These are phyloP conservation scores for Chrosomus eos DNA, from an alignment of 2,797 vertebrate genomes.

Conservation along the genomic window DNA sequence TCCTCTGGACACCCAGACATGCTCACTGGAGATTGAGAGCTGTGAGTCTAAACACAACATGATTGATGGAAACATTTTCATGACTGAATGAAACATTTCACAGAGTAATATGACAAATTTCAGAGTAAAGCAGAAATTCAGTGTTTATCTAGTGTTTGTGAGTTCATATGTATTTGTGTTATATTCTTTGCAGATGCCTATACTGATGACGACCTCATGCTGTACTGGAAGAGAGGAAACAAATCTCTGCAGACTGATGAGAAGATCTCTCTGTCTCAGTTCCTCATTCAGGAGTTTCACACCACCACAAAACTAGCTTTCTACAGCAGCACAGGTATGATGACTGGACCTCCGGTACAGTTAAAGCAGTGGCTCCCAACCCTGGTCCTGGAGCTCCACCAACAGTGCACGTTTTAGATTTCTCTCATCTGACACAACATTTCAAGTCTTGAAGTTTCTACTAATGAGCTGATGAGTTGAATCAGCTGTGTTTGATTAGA, in stretches of 20 bases:
- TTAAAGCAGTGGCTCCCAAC: neutral
- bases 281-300: conserved; percentile 96
- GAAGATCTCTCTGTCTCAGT: conserved; percentile 93
- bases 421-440: neutral
- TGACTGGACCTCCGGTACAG: neutral
- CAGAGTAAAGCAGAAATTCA: neutral
- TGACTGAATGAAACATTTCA: neutral
- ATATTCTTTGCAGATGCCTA: conserved; percentile 85
- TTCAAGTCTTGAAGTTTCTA: neutral
- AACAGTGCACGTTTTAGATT: neutral
- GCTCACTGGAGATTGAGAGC: conserved; percentile 94
- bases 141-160: neutral
- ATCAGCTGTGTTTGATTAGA: neutral
- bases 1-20: conserved; percentile 91
- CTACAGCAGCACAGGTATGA: conserved; percentile 93
- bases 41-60: conserved; percentile 79
- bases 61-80: neutral
- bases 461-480: neutral
- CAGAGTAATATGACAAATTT: neutral
- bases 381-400: neutral
- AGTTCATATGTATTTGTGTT: neutral
- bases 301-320: conserved; percentile 93
- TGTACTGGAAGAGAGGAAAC: conserved; percentile 95
- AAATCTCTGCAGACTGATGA: conserved; percentile 94
- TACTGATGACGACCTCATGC: conserved; percentile 95